Percentiles rank a stretch among this genome's conserved stretches.
phyloP scores from a whole-genome alignment of 2,888 invertebrate species.

The Cephonodes hylas region DNA sequence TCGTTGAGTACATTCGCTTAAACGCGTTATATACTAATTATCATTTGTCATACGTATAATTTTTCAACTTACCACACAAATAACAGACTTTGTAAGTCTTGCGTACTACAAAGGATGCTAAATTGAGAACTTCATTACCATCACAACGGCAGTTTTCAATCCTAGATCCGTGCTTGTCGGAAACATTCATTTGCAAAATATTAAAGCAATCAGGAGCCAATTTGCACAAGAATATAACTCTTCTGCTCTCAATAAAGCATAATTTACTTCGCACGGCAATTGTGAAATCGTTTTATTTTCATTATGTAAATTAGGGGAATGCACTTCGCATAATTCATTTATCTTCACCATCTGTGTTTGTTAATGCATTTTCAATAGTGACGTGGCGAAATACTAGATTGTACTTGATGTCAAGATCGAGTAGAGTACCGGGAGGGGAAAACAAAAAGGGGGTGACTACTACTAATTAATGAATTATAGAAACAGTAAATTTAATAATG shows the following conservation, averaged over 20 bases:
- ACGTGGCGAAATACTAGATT: too few relatives aligned
- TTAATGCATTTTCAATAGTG: not conserved
- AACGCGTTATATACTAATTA: too few relatives aligned
- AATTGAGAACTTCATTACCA: not conserved
- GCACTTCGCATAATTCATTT: not conserved
- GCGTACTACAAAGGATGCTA: too few relatives aligned
- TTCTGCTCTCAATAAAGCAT: conserved; percentile 6
- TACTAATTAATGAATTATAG: too few relatives aligned
- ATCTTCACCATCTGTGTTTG: not conserved
- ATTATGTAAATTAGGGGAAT: conserved; percentile 8
- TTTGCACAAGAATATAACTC: conserved; percentile 3
- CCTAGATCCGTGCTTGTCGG: not conserved
- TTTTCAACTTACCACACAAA: too few relatives aligned
- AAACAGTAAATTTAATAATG: too few relatives aligned
- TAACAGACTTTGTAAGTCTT: too few relatives aligned
- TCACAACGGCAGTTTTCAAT: not conserved
- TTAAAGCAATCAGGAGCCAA: not conserved
- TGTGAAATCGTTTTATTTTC: conserved; percentile 4
- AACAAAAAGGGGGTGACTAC: too few relatives aligned
- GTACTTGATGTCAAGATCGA: too few relatives aligned
- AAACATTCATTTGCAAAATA: not conserved
- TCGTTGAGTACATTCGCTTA: too few relatives aligned
- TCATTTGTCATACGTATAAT: too few relatives aligned
- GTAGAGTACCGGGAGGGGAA: too few relatives aligned
- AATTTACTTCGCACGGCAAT: conserved; percentile 4